Evolutionary conservation across 1,140 invertebrate species (phyloP).

Genomic region (Trachelipus rathkii): DNA sequence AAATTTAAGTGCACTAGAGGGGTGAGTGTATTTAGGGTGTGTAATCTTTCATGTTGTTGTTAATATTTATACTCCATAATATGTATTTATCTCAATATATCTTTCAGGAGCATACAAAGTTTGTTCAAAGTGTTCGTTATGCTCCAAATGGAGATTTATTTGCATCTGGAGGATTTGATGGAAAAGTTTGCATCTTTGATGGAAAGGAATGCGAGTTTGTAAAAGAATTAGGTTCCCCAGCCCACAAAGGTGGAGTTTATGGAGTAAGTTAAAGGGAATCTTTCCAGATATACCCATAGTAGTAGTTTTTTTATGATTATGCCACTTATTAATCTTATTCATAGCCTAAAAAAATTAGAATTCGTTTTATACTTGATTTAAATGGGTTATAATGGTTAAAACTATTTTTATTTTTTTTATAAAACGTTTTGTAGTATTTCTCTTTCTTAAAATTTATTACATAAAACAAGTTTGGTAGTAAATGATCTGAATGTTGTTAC

Average conservation of each 20-base stretch:
- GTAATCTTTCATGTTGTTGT: neutral
- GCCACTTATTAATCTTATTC: too few relatives aligned
- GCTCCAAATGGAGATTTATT: slow-evolving; percentile 87
- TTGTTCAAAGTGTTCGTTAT: slow-evolving; percentile 93
- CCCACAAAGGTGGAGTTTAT: slow-evolving; percentile 80
- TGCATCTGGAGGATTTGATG: slow-evolving; percentile 93
- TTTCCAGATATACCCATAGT: slow-evolving; percentile 16
- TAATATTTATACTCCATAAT: neutral
- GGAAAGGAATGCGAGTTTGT: slow-evolving; percentile 76
- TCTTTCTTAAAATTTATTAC: too few relatives aligned
- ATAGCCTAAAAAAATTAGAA: too few relatives aligned
- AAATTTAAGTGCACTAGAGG: slow-evolving; percentile 91
- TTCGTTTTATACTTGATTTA: too few relatives aligned
- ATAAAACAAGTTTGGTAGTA: too few relatives aligned
- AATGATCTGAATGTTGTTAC: too few relatives aligned
- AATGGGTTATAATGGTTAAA: too few relatives aligned
- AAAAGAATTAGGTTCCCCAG: slow-evolving; percentile 71
- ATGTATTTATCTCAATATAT: neutral
- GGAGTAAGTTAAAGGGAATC: slow-evolving; percentile 55
- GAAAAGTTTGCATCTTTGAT: slow-evolving; percentile 89
- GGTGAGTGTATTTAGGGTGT: slow-evolving; percentile 51
- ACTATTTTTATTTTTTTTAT: too few relatives aligned
- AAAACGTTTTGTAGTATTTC: too few relatives aligned
- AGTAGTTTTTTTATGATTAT: neutral
- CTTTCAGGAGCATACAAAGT: slow-evolving; percentile 82